Conservation (phyloP, 2,888 invertebrate genomes). For the Lycia hirtaria region DNA sequence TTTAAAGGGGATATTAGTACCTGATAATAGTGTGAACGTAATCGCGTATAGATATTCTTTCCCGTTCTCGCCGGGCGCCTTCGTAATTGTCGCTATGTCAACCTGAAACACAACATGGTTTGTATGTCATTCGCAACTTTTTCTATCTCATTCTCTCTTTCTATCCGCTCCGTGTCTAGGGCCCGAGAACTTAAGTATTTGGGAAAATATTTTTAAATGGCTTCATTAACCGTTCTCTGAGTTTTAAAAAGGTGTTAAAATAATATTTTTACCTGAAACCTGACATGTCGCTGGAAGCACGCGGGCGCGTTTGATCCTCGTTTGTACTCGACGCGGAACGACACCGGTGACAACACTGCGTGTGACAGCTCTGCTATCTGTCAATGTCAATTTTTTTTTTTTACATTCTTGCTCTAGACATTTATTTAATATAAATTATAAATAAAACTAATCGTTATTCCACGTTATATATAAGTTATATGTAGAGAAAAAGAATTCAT, state of each 20-base stretch:
- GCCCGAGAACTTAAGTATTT: no score
- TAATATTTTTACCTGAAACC: constrained; percentile 89
- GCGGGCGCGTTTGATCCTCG: constrained; percentile 96
- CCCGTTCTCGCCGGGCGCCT: constrained; percentile 89
- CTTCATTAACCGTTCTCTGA: no score
- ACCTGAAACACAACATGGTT: constrained; percentile 74
- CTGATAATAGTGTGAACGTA: constrained; percentile 97
- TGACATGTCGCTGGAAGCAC: constrained; percentile 98
- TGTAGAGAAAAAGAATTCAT: no score
- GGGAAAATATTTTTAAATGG: no score
- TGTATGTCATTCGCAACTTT: no score
- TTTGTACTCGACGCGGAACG: constrained; percentile 99
- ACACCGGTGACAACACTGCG: constrained; percentile 99
- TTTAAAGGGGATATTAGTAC: constrained; percentile 83
- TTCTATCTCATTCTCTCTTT: no score
- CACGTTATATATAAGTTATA: no score
- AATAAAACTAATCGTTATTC: neutral
- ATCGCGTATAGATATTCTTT: constrained; percentile 94
- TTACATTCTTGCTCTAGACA: no score
- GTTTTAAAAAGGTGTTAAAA: neutral
- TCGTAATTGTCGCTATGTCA: constrained; percentile 93
- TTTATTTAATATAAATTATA: no score
- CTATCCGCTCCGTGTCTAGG: no score
- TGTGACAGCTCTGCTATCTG: constrained; percentile 98
- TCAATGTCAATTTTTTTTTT: no score